Evolutionary conservation across 2,113 vertebrate species (phyloP).

Genomic region (Circaetus cinerascens): DNA sequence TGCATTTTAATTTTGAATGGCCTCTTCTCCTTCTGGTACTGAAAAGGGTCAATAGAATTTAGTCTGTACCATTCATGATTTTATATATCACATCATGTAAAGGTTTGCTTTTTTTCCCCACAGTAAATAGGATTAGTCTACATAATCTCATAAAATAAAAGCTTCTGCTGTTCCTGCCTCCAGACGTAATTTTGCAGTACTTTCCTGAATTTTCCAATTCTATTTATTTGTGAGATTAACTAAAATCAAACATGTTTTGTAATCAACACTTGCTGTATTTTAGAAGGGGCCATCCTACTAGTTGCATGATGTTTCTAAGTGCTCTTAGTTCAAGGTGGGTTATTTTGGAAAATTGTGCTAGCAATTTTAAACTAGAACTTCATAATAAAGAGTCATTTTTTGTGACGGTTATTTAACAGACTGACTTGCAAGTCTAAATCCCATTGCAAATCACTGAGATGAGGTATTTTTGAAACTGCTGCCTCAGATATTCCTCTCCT

Average conservation of each 20-base stretch:
- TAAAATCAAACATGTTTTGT: neutral
- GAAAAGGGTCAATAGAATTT: neutral
- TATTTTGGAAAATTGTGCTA: neutral
- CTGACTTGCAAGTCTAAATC: neutral
- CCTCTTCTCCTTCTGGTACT: neutral
- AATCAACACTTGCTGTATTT: neutral
- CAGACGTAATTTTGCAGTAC: neutral
- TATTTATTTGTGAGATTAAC: neutral
- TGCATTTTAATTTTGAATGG: neutral
- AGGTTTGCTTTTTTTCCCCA: neutral
- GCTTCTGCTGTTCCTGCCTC: neutral
- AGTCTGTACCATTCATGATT: neutral
- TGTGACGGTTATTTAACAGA: neutral
- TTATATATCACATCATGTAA: neutral
- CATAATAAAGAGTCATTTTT: neutral
- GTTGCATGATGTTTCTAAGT: neutral
- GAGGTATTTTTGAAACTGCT: neutral
- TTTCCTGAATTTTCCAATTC: neutral
- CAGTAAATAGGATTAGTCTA: neutral
- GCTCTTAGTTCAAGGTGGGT: neutral
- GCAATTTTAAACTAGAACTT: neutral
- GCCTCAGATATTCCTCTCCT: neutral
- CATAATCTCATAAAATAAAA: neutral
- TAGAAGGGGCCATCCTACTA: neutral
- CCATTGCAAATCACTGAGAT: neutral